Evolutionary conservation across 2,888 invertebrate species (phyloP).

Genomic region (Allacma fusca): DNA sequence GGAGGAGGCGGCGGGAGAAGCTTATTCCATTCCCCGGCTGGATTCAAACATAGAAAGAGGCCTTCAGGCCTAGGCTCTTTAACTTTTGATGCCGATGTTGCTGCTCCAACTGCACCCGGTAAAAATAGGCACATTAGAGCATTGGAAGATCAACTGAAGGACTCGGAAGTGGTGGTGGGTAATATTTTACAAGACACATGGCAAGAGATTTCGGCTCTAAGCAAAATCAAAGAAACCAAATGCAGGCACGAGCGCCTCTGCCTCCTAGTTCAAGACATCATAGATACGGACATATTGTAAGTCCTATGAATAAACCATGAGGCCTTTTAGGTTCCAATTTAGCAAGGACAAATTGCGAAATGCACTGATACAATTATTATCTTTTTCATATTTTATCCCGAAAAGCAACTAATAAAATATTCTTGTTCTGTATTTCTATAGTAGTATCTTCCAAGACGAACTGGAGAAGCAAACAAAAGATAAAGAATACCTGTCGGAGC

Average conservation of each 20-base stretch:
- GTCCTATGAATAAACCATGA: no score
- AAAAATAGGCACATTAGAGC: conserved; percentile 28
- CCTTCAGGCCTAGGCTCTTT: conserved; percentile 39
- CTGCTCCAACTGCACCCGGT: neutral
- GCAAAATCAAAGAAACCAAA: conserved; percentile 31
- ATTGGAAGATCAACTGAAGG: conserved; percentile 8
- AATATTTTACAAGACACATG: conserved; percentile 44
- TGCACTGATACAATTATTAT: no score
- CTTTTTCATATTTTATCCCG: no score
- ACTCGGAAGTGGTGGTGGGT: neutral
- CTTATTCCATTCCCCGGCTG: neutral
- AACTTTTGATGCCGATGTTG: conserved; percentile 24
- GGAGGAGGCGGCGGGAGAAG: conserved; percentile 18
- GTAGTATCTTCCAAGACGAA: conserved; percentile 45
- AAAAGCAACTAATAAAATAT: no score
- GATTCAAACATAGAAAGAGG: neutral
- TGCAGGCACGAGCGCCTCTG: conserved; percentile 45
- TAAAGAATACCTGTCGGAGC: conserved; percentile 2
- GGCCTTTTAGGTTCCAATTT: no score
- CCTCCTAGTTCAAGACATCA: conserved; percentile 40
- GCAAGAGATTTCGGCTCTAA: conserved; percentile 41
- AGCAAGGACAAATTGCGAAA: no score
- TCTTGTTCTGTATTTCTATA: no score
- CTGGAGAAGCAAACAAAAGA: conserved; percentile 37
- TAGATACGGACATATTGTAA: conserved; percentile 39